phyloP scores from a whole-genome alignment of 64 coral and sea anemone genomes.

The Acropora yongei region DNA sequence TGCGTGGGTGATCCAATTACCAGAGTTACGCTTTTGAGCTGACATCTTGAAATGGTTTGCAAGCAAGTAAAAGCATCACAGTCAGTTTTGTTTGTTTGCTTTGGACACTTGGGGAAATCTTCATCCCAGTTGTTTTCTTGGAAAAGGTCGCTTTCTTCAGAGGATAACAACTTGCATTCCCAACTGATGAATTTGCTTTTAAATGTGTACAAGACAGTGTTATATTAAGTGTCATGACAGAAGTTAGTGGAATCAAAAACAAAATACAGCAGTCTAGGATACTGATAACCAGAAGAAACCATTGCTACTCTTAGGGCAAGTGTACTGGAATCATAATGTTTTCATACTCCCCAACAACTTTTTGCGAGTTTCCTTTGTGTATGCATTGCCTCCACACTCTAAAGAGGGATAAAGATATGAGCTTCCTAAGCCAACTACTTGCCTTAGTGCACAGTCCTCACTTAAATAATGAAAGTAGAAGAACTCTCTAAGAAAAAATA shows the following conservation, averaged over 20 bases:
- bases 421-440: not conserved
- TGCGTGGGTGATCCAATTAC: not conserved
- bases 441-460: not conserved
- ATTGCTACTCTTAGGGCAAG: not conserved
- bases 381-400: too few relatives aligned
- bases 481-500: too few relatives aligned
- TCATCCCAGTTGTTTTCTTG: slow-evolving; percentile 18
- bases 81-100: slow-evolving; percentile 9
- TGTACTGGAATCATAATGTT: too few relatives aligned
- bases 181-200: slow-evolving; percentile 13
- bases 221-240: not conserved
- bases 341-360: too few relatives aligned
- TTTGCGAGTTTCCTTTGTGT: too few relatives aligned
- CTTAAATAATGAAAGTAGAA: slow-evolving; percentile 2
- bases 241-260: slow-evolving; percentile 18
- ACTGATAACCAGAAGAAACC: slow-evolving; percentile 21
- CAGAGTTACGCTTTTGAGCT: not conserved
- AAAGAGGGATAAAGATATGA: too few relatives aligned
- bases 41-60: not conserved
- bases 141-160: not conserved
- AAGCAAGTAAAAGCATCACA: slow-evolving; percentile 33
- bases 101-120: not conserved
- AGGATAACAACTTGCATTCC: not conserved
- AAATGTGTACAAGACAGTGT: slow-evolving; percentile 21
- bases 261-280: not conserved